These are phyloP conservation scores for Drosophila ananassae DNA, from an alignment of 1,140 invertebrate genomes.

Conservation along the genomic window DNA sequence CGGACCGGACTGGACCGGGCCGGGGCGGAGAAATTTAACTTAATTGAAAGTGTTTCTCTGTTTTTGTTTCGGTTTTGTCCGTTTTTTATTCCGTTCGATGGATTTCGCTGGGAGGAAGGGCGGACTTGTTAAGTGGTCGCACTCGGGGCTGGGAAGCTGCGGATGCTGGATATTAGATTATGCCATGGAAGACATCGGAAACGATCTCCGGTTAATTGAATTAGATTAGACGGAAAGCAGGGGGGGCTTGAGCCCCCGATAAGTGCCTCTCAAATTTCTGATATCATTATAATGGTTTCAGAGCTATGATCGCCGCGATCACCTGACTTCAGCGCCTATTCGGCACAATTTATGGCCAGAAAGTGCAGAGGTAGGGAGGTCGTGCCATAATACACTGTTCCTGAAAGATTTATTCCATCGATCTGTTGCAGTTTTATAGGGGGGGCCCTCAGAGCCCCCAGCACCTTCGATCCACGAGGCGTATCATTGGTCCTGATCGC, in stretches of 20 bases:
- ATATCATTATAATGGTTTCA: no score
- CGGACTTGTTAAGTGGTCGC: constrained; percentile 30
- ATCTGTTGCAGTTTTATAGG: no score
- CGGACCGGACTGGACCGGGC: not conserved
- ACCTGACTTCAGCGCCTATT: not conserved
- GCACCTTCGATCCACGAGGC: no score
- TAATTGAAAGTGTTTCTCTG: constrained; percentile 69
- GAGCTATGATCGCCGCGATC: no score
- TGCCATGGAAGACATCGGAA: constrained; percentile 17
- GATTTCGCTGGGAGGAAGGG: constrained; percentile 47
- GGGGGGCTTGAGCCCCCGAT: not conserved
- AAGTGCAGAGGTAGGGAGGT: not conserved
- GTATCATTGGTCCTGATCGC: constrained; percentile 4
- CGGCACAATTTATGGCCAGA: not conserved
- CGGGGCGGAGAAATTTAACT: constrained; percentile 56
- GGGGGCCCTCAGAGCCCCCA: no score
- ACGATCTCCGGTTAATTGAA: constrained; percentile 29
- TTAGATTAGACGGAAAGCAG: constrained; percentile 14
- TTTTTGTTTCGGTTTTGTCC: constrained; percentile 13
- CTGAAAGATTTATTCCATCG: no score
- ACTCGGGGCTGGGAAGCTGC: constrained; percentile 1
- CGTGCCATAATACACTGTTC: not conserved
- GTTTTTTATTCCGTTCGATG: constrained; percentile 43
- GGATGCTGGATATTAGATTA: constrained; percentile 46
- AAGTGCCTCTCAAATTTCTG: not conserved